Percentiles rank a stretch among this genome's conserved stretches.
Evolutionary conservation across 2,113 vertebrate species (phyloP).

Genomic region (Sinocyclocheilus rhinocerous): DNA sequence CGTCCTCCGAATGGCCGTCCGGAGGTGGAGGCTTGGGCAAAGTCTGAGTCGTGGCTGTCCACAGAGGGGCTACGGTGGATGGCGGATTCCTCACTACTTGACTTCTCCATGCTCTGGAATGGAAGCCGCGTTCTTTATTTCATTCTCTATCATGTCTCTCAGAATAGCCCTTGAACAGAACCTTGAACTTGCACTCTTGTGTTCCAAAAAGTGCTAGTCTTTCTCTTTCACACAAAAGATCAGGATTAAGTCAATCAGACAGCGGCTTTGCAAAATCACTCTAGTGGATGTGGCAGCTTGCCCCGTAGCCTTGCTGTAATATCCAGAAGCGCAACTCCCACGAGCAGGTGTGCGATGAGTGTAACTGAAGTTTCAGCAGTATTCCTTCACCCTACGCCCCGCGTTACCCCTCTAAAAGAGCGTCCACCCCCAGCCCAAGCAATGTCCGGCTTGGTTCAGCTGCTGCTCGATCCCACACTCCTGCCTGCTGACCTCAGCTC

Average conservation of each 20-base stretch:
- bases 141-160: slow-evolving; percentile 84
- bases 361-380: slow-evolving; percentile 26
- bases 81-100: slow-evolving; percentile 98
- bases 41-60: slow-evolving; percentile 94
- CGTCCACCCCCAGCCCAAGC: background rate
- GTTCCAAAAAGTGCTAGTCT: slow-evolving; percentile 4
- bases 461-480: slow-evolving; percentile 23
- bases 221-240: slow-evolving; percentile 4
- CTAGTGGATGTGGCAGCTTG: slow-evolving; percentile 13
- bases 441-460: slow-evolving; percentile 11
- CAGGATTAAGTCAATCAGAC: background rate
- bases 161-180: slow-evolving; percentile 64
- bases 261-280: background rate
- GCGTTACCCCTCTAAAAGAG: background rate
- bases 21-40: slow-evolving; percentile 89
- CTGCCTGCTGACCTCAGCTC: slow-evolving; percentile 70
- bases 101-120: slow-evolving; percentile 96
- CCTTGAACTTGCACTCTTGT: slow-evolving; percentile 4
- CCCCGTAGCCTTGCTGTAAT: background rate
- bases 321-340: slow-evolving; percentile 4
- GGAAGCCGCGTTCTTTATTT: slow-evolving; percentile 74
- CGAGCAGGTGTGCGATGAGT: slow-evolving; percentile 2
- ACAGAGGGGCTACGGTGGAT: slow-evolving; percentile 97
- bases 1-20: slow-evolving; percentile 88
- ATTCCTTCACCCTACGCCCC: background rate